phyloP scores from a whole-genome alignment of 2,888 invertebrate genomes.

The Metellina segmentata region DNA sequence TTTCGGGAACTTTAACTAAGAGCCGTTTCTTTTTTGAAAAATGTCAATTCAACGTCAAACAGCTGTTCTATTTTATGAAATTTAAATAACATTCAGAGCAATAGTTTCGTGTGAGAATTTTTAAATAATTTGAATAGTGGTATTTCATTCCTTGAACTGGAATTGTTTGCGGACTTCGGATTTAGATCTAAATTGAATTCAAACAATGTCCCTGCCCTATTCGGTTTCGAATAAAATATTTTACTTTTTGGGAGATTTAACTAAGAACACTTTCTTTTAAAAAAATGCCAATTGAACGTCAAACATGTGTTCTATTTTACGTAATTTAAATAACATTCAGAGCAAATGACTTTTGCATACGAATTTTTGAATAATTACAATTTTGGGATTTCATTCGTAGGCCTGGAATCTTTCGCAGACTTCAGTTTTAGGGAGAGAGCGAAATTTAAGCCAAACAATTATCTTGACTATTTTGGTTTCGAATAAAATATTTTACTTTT shows the following conservation, averaged over 20 bases:
- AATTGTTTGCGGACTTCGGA: neutral
- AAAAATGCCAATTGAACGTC: too few species aligned
- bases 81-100: too few species aligned
- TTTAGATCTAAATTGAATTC: neutral
- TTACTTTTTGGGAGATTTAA: neutral
- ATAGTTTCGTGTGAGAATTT: too few species aligned
- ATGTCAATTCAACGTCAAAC: too few species aligned
- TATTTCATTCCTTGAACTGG: neutral
- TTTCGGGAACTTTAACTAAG: neutral
- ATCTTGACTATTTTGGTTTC: neutral
- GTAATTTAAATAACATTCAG: too few species aligned
- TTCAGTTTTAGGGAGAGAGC: neutral
- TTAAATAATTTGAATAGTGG: too few species aligned
- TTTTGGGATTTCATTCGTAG: neutral
- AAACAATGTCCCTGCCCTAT: neutral
- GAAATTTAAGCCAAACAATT: neutral
- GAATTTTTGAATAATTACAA: too few species aligned
- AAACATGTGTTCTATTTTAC: too few species aligned
- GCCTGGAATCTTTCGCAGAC: neutral
- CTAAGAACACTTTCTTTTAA: neutral
- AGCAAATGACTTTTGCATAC: too few species aligned
- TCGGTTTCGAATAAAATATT: neutral
- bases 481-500: neutral
- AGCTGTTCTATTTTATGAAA: too few species aligned
- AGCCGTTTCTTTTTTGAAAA: neutral